phyloP scores from a whole-genome alignment of 2,113 vertebrate species.

The Trogon surrucura region DNA sequence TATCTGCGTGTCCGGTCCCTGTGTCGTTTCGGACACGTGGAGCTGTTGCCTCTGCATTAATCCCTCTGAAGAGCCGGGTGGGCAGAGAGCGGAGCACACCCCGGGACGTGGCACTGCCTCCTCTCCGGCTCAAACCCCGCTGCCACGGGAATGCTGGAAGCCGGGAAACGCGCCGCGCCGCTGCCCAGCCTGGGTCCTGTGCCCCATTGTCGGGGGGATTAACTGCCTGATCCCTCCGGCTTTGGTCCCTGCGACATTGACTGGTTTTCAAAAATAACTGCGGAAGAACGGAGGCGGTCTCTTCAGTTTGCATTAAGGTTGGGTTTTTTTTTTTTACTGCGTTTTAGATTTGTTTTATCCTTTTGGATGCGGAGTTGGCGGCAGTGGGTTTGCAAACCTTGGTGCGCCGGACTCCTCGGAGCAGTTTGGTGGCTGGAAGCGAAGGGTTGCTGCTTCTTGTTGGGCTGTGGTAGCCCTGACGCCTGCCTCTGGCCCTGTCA shows the following conservation, averaged over 20 bases:
- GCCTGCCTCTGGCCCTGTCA: too few relatives aligned
- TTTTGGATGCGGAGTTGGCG: background rate
- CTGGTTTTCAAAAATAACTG: background rate
- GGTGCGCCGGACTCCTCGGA: rapidly evolving
- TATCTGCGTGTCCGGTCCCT: background rate
- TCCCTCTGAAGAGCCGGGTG: background rate
- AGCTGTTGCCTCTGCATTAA: background rate
- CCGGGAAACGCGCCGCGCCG: too few relatives aligned
- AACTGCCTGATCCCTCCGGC: background rate
- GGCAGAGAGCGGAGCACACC: background rate
- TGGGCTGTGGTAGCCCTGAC: too few relatives aligned
- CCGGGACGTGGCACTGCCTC: background rate
- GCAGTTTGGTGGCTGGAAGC: background rate
- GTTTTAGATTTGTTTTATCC: background rate
- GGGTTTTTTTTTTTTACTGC: too few relatives aligned
- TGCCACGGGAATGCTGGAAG: too few relatives aligned
- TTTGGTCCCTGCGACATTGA: background rate
- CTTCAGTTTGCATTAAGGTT: background rate
- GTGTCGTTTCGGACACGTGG: rapidly evolving
- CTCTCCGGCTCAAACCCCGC: background rate
- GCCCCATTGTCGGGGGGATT: background rate
- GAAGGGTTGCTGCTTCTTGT: background rate
- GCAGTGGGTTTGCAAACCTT: too few relatives aligned
- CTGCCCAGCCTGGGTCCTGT: background rate
- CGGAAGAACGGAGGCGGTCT: background rate